Percentiles rank a stretch among this genome's conserved stretches.
Conservation (phyloP, 2,113 vertebrate species). For the Pituophis catenifer region DNA sequence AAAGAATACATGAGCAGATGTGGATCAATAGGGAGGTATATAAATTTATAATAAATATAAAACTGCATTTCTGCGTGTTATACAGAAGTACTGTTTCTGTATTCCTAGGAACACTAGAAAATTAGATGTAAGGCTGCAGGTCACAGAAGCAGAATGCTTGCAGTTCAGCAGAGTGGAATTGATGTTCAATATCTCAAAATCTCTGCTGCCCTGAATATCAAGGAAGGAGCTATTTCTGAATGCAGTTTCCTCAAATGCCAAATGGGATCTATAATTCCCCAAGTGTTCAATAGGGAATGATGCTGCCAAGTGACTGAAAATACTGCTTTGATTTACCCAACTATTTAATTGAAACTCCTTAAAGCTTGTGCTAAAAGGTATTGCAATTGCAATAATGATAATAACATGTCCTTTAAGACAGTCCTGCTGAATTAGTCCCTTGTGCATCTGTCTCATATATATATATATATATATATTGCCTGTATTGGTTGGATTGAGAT, state of each 20-base stretch:
- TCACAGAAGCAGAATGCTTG: background rate
- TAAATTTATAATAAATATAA: background rate
- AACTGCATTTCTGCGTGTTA: background rate
- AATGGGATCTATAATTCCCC: constrained; percentile 1
- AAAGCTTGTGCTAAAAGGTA: background rate
- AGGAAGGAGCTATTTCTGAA: background rate
- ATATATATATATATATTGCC: too few relatives aligned
- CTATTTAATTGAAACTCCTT: background rate
- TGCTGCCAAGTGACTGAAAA: background rate
- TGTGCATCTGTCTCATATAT: too few relatives aligned
- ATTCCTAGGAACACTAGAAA: constrained; percentile 1
- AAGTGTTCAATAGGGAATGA: background rate
- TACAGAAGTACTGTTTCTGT: background rate
- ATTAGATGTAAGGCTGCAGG: background rate
- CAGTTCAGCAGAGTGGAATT: background rate
- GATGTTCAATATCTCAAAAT: constrained; percentile 11
- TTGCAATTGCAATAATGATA: background rate
- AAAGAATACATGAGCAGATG: background rate
- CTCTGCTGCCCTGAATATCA: background rate
- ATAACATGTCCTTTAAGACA: background rate
- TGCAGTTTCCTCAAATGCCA: background rate
- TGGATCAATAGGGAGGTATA: background rate
- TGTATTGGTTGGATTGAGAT: background rate
- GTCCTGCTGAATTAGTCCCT: background rate
- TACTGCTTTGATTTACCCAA: background rate